Base-by-base conservation (phyloP, 1,140 invertebrate genomes). In the Zaprionus gabonicus region DNA sequence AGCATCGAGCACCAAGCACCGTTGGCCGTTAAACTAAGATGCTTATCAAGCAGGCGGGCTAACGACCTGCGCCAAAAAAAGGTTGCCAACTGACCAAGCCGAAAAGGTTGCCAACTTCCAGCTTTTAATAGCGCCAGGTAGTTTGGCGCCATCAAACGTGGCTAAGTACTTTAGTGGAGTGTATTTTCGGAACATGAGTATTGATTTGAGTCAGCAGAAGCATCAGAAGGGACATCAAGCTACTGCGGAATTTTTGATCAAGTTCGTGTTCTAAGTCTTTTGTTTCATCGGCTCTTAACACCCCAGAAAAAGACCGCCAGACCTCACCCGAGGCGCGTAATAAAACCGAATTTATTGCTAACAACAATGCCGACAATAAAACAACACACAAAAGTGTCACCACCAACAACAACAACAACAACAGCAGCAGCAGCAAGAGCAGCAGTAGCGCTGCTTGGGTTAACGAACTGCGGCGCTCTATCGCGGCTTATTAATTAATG, bases 271-370 rank as follows among this genome's bases (percentile, higher is more conserved):
- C 67, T 70, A 70, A 70, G 67, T 70, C 67, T 70, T 70, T 70
- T 70, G 67, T 70, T 70, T 62, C 15, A 28, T 34, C 20, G 23
- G 36, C 84, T 70, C 66, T 87, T 87, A 83, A 80, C 80, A 82
- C 73, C 80, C 72, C 56, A 20, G 59, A 80, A 86, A 51, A 57
- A 49, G 7, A 65, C 55, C 51, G 71, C 63, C 60, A 72, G 76
- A 86, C 57, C 65, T 76, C 82, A 75, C 70, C 74, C 49, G 41
- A 46, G 41, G 66, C 76, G 58, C 57, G n/a, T 66, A 38, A 88
- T 88, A 74, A 84, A 90, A 77, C 55, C 68, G 13, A 81, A 74
- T 84, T 88, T 74, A 84, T 71, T 72, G 70, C 82, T 68, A 85
- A 71, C 71, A 80, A 74, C 70, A 71, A 71, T n/a, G 23, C 15